These are phyloP conservation scores for Taenioides sp. DNA, from an alignment of 2,797 vertebrate genomes.

Conservation along the genomic window DNA sequence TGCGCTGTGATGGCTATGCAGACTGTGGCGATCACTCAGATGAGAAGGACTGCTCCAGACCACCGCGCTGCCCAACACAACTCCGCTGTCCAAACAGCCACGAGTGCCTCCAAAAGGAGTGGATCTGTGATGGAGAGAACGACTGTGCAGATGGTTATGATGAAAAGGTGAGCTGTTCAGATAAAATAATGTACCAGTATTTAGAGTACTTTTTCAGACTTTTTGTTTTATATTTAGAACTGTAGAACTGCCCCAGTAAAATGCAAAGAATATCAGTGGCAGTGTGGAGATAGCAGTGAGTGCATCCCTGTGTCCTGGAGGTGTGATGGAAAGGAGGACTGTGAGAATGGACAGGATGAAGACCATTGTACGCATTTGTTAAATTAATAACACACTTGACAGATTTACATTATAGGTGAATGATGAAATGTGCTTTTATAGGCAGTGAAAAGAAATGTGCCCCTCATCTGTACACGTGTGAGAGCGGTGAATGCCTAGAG, in stretches of 20 bases:
- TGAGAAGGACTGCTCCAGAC: conserved; percentile 80
- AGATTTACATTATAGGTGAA: background rate
- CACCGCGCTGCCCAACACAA: conserved; percentile 69
- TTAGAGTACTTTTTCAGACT: background rate
- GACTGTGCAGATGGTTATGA: conserved; percentile 89
- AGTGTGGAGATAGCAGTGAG: conserved; percentile 70
- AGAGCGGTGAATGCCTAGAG: conserved; percentile 76
- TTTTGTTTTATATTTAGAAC: conserved; percentile 63
- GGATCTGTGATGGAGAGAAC: conserved; percentile 85
- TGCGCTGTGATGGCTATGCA: conserved; percentile 84
- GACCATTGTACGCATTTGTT: conserved; percentile 74
- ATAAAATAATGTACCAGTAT: no score
- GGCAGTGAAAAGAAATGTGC: conserved; percentile 75
- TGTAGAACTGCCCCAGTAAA: conserved; percentile 54
- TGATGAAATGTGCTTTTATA: conserved; percentile 42
- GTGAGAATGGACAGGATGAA: conserved; percentile 83
- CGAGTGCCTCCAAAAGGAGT: conserved; percentile 84
- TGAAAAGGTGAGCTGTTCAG: conserved; percentile 76
- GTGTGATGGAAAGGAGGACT: conserved; percentile 85
- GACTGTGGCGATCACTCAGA: conserved; percentile 89
- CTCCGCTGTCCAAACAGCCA: conserved; percentile 76
- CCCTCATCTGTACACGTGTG: conserved; percentile 79
- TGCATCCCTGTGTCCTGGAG: conserved; percentile 85
- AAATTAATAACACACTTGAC: background rate
- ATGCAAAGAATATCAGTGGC: conserved; percentile 81